Percentiles rank a stretch among this genome's conserved stretches.
Conservation (phyloP, 2,888 invertebrate genomes). For the Noctua pronuba region DNA sequence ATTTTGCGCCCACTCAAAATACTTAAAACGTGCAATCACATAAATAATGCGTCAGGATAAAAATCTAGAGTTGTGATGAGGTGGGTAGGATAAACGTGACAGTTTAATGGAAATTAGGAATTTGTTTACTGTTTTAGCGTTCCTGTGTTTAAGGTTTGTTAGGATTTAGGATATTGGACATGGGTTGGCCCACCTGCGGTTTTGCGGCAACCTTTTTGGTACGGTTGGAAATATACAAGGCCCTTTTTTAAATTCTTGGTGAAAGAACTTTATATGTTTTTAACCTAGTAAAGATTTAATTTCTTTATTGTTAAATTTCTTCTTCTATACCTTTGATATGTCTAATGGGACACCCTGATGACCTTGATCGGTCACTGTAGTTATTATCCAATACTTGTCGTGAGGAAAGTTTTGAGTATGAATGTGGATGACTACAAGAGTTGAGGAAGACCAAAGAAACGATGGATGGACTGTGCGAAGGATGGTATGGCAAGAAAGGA, state of each 20-base stretch:
- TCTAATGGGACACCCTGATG: neutral
- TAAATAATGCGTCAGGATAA: conserved; percentile 69
- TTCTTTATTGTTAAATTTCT: neutral
- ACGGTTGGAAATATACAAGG: neutral
- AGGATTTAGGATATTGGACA: conserved; percentile 15
- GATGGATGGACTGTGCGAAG: neutral
- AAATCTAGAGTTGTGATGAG: conserved; percentile 53
- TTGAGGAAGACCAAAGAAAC: neutral
- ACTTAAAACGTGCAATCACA: conserved; percentile 65
- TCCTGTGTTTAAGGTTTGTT: conserved; percentile 12
- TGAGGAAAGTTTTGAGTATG: neutral
- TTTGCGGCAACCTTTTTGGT: conserved; percentile 4
- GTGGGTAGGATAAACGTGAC: conserved; percentile 37
- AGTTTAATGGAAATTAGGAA: conserved; percentile 36
- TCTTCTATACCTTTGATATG: neutral
- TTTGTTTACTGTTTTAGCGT: conserved; percentile 15
- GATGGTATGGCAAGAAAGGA: neutral
- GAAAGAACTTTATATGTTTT: neutral
- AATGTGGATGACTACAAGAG: neutral
- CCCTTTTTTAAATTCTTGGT: neutral
- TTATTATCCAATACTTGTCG: neutral
- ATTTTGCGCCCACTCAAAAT: conserved; percentile 72
- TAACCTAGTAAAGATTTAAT: neutral
- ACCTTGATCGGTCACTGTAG: neutral
- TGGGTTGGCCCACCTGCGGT: neutral